Percentiles rank a stretch among this genome's conserved stretches.
These are phyloP conservation scores for Isurus oxyrinchus DNA, from an alignment of 2,113 vertebrate genomes.

Conservation along the genomic window DNA sequence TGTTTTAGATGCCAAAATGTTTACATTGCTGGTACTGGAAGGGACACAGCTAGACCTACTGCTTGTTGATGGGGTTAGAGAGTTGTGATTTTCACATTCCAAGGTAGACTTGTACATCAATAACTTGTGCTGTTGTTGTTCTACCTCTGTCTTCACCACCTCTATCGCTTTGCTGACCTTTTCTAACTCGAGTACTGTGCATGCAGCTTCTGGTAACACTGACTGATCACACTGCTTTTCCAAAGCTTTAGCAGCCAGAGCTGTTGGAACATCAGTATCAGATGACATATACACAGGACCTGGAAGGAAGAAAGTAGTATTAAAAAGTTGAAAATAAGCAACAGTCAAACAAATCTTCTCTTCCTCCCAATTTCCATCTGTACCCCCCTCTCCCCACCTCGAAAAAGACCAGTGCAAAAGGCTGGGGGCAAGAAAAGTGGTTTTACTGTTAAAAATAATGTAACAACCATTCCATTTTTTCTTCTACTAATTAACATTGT, in stretches of 20 bases:
- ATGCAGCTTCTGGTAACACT: slow-evolving; percentile 33
- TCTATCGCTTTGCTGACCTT: slow-evolving; percentile 59
- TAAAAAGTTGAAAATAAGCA: neutral
- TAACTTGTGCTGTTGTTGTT: slow-evolving; percentile 57
- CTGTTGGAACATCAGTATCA: neutral
- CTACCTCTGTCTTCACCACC: slow-evolving; percentile 56
- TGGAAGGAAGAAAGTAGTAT: neutral
- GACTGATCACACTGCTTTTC: neutral
- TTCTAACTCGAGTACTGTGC: slow-evolving; percentile 51
- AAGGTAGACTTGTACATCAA: slow-evolving; percentile 46
- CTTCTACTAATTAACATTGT: neutral
- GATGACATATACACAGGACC: neutral
- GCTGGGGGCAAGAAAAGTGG: neutral
- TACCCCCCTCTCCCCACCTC: neutral
- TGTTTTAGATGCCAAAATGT: neutral
- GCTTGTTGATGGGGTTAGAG: neutral
- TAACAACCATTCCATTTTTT: neutral
- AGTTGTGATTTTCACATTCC: neutral
- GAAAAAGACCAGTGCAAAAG: neutral
- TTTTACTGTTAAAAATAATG: neutral
- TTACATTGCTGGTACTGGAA: neutral
- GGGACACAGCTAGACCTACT: no score
- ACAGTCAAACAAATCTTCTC: neutral
- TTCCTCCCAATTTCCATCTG: neutral
- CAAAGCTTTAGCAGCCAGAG: neutral